Base-by-base conservation (phyloP, 2,888 invertebrate species). In the Cyclophora albipunctata region DNA sequence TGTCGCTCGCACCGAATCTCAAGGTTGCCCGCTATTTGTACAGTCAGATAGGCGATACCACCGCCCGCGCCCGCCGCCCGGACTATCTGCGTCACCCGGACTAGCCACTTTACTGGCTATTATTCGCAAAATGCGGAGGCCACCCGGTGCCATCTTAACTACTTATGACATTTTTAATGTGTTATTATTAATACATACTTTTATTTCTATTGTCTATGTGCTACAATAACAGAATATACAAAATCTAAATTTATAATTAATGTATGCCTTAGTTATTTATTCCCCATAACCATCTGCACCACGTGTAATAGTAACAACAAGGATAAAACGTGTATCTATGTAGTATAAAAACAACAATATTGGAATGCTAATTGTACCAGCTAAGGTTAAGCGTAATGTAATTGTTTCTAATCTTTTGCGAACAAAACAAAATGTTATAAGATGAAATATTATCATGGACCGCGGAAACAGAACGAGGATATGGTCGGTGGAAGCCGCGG, bases 1-100 rank as follows among this genome's bases (percentile, higher is more conserved):
- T 88, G 87, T 78, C 84, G 80, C 79, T 81, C 72, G 76, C 83
- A 84, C 85, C 84, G 80, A 88, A 88, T 81, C 74, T 78, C 87
- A 87, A 88, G 87, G 87, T 84, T 75, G 78, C 78, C 73, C 73
- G 80, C 83, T 85, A 86, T 88, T 87, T 86, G 87, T 81, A 86
- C 79, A 81, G 81, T 75, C 80, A 79, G 80, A 84, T 82, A 83
- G 78, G 69, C 71, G 65, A 69, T 67, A 34, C 20, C 43, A 7
- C 42, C 42, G 62, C 64, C 56, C 59, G 64, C 64, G 59, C 72
- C 69, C 72, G 67, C 74, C 20, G 20, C 20, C 20, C 20, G 20
- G 20, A 20, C 20, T 20, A 20, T 20, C 20, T 20, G 20, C 20
- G 20, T 20, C 20, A 20, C 20, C 77, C 77, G 80, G 77, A 81